Percentiles rank a stretch among this genome's conserved stretches.
These are phyloP conservation scores for Holacanthella duospinosa DNA, from an alignment of 2,888 invertebrate species.

Conservation along the genomic window DNA sequence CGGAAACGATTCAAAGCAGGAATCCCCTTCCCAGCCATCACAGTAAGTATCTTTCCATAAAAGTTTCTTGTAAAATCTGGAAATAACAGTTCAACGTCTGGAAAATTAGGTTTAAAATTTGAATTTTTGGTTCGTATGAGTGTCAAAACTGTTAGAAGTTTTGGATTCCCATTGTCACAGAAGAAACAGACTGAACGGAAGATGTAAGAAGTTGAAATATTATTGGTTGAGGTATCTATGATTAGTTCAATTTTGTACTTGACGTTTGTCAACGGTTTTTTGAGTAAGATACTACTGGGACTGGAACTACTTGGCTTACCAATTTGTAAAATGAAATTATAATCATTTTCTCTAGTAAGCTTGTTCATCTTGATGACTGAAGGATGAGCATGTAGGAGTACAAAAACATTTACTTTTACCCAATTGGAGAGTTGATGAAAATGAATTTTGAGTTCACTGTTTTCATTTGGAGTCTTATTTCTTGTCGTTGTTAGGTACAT, in stretches of 20 bases:
- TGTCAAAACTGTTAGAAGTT: neutral
- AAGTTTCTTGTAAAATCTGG: constrained; percentile 14
- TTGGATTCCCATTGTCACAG: constrained; percentile 12
- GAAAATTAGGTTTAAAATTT: neutral
- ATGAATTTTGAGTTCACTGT: neutral
- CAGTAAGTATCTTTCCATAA: constrained; percentile 10
- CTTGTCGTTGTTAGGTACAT: neutral
- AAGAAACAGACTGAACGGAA: constrained; percentile 13
- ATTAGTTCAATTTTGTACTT: neutral
- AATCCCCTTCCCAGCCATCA: constrained; percentile 9
- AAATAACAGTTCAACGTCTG: neutral
- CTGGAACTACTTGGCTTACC: neutral
- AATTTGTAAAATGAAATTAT: neutral
- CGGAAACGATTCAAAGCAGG: constrained; percentile 12
- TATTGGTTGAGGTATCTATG: neutral
- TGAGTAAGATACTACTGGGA: neutral
- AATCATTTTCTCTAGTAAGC: neutral
- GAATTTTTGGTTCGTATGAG: too few relatives aligned
- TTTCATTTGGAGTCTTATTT: neutral
- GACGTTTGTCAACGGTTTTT: neutral
- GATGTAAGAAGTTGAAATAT: neutral
- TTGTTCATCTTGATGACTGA: neutral
- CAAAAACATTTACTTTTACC: neutral
- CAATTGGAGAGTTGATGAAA: neutral
- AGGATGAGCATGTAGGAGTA: neutral